Base-by-base conservation (phyloP, 2,113 vertebrate genomes). In the Datnioides undecimradiatus region DNA sequence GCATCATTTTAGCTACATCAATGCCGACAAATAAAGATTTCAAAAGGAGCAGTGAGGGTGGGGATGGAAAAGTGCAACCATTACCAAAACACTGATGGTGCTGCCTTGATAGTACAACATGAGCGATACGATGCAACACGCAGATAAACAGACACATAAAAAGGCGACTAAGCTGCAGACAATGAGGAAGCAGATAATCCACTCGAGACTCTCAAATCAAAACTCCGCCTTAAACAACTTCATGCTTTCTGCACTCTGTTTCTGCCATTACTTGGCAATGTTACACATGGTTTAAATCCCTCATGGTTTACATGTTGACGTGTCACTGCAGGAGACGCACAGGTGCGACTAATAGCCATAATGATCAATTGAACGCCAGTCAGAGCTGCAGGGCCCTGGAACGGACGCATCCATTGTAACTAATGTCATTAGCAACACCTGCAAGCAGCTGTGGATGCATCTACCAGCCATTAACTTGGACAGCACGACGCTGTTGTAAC, bases 141-240 rank as follows among this genome's bases (percentile, higher is more conserved):
- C 19, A 40, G 31, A 31, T 43, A 54, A 29, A 36, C 19, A 62
- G 19, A 29, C 48, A 40, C 33, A n/a, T 43, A 57, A 77, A 54
- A 19, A 73, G 65, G 48, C 27, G 60, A 68, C 83, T 62, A 75
- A 49, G n/a, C 21, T 29, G 29, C 66, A 55, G 73, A 60, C 64
- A 55, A 74, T 70, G 58, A 27, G 14, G 52, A 75, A 11, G 51
- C 38, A 45, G 63, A 76, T 21, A 36, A 25, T 11, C 52, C 69
- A 51, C 54, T 29, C 21, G 63, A 63, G 29, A 76, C 80, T 48
- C 48, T 59, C 27, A 38, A 73, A 86, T 89, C 82, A 83, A 81
- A 79, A 23, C 27, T 55, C 52, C 49, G 8, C 46, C 23, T 69
- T 33, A 62, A 34, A 46, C 69, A 55, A 40, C 48, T 36, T 60